A percentile compares a stretch with the other conserved stretches of the same genome.
phyloP scores from a whole-genome alignment of 2,113 vertebrate species.

The Propithecus coquereli region DNA sequence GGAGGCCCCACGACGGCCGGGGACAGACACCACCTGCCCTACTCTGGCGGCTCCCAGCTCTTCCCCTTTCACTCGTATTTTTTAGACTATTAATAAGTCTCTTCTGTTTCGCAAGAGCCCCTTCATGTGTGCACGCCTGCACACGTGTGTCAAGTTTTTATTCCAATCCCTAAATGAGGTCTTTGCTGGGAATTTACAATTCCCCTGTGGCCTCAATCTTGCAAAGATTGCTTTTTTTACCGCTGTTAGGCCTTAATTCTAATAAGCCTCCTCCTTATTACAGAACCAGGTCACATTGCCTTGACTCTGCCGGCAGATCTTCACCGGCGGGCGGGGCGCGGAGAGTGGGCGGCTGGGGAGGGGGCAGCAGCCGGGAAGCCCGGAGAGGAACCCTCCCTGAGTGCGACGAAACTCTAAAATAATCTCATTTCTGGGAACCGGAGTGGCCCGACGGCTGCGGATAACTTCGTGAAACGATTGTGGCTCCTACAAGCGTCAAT shows the following conservation, averaged over 20 bases:
- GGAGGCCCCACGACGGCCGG: background rate
- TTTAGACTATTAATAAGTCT: constrained; percentile 10
- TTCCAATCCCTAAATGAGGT: constrained; percentile 78
- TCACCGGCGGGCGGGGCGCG: background rate
- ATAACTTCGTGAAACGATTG: background rate
- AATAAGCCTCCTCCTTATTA: constrained; percentile 81
- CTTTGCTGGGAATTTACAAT: constrained; percentile 83
- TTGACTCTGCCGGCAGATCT: constrained; percentile 73
- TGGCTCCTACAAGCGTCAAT: background rate
- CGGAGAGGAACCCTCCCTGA: background rate
- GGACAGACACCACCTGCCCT: background rate
- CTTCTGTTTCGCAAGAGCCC: constrained; percentile 46
- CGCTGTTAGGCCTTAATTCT: constrained; percentile 82
- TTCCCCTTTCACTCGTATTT: constrained; percentile 40
- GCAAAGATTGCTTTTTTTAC: constrained; percentile 83
- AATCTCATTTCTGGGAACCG: background rate
- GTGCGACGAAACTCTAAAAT: background rate
- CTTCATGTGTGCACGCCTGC: background rate
- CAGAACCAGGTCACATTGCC: constrained; percentile 81
- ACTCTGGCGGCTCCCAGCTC: background rate
- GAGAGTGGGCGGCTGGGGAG: background rate
- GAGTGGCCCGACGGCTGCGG: background rate
- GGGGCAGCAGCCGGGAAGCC: background rate
- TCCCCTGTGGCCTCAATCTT: constrained; percentile 82
- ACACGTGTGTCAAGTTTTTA: constrained; percentile 58